Evolutionary conservation across 1,140 invertebrate genomes (phyloP).

Genomic region (Nomia melanderi): DNA sequence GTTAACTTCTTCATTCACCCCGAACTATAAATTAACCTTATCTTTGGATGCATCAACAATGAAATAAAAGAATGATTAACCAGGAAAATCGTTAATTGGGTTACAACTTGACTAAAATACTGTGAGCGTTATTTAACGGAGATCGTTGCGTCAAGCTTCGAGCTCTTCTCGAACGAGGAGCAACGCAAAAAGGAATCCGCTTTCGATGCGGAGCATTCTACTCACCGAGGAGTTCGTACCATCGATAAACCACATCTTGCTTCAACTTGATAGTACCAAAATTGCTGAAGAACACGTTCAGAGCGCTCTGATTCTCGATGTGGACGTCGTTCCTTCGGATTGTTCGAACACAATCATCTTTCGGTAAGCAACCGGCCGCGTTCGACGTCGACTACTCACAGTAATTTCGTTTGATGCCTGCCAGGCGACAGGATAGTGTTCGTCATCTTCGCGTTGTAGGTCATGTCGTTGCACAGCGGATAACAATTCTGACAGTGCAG

Average conservation of each 20-base stretch:
- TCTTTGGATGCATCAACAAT: too few relatives aligned
- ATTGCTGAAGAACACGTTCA: slow-evolving; percentile 73
- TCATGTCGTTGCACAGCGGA: slow-evolving; percentile 62
- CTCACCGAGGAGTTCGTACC: slow-evolving; percentile 79
- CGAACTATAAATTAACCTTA: too few relatives aligned
- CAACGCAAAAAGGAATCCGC: too few relatives aligned
- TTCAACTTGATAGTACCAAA: slow-evolving; percentile 66
- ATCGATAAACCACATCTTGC: slow-evolving; percentile 73
- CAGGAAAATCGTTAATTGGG: too few relatives aligned
- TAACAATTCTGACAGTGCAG: slow-evolving; percentile 64
- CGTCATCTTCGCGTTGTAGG: slow-evolving; percentile 56
- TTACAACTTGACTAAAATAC: too few relatives aligned
- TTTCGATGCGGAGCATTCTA: too few relatives aligned
- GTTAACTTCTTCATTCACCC: too few relatives aligned
- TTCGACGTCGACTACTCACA: slow-evolving; percentile 41
- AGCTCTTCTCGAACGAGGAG: too few relatives aligned
- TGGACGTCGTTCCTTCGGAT: slow-evolving; percentile 31
- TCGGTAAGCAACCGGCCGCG: background rate
- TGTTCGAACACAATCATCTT: background rate
- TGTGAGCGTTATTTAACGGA: too few relatives aligned
- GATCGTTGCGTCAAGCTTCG: too few relatives aligned
- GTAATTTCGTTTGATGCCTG: slow-evolving; percentile 45
- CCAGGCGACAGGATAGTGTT: slow-evolving; percentile 2
- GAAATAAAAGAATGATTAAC: too few relatives aligned
- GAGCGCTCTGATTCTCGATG: slow-evolving; percentile 61